Conservation (phyloP, 2,888 invertebrate genomes). For the Liopterus haemorrhoidalis region DNA sequence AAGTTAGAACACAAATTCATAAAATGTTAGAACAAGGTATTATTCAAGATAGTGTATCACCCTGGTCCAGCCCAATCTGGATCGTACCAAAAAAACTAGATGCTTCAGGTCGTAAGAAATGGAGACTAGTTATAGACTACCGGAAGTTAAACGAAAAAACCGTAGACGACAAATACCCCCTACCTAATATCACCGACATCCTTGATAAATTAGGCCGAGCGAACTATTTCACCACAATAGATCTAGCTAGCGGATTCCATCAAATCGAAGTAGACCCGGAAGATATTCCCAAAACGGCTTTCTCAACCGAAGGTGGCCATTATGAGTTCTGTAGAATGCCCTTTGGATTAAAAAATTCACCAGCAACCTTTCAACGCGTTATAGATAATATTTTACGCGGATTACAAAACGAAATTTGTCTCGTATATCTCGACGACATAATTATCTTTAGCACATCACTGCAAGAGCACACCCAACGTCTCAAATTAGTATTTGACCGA, state of each 20-base stretch:
- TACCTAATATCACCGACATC: conserved; percentile 30
- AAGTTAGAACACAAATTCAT: conserved; percentile 34
- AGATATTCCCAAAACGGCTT: conserved; percentile 35
- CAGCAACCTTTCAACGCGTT: conserved; percentile 37
- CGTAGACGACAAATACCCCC: conserved; percentile 28
- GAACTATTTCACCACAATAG: conserved; percentile 26
- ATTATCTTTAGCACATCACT: conserved; percentile 28
- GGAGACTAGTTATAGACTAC: conserved; percentile 32
- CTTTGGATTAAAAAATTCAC: conserved; percentile 36
- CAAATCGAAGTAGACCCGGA: conserved; percentile 32
- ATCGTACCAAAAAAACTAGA: conserved; percentile 39
- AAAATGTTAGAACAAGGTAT: conserved; percentile 34
- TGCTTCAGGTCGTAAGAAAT: conserved; percentile 32
- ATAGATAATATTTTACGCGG: conserved; percentile 35
- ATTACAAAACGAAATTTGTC: conserved; percentile 20
- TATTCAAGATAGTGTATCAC: conserved; percentile 34
- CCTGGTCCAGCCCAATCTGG: conserved; percentile 38
- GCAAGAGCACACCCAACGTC: conserved; percentile 33
- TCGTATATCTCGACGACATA: conserved; percentile 35
- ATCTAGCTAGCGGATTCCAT: conserved; percentile 20
- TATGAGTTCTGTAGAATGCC: conserved; percentile 37
- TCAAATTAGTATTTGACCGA: conserved; percentile 32
- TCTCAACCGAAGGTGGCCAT: conserved; percentile 33
- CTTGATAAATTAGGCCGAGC: conserved; percentile 28
- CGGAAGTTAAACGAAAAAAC: conserved; percentile 27